Evolutionary conservation across 2,113 vertebrate genomes (phyloP), one percentile per base, ranked within the genome.

Genomic region (Anas platyrhynchos): DNA sequence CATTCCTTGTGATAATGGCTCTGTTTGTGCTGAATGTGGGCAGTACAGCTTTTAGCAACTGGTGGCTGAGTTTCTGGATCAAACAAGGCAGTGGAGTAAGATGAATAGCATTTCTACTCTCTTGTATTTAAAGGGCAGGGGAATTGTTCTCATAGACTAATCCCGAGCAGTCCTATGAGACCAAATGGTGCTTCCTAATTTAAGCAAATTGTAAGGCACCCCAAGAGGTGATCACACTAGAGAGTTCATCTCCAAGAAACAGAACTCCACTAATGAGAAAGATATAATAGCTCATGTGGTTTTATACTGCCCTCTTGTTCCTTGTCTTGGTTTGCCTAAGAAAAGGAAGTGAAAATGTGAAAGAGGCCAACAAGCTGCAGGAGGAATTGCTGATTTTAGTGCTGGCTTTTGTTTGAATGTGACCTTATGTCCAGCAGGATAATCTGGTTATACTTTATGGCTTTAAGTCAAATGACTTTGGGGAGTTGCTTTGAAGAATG

Each of bases 21-120:
- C 98, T 99, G 34, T 99, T 99, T 66, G 93, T 99, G 77, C 94
- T 99, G 71, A 99, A 99, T 11, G 98, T 99, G 97, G 99, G 99
- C 86, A 99, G 99, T 89, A 98, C 98, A 1, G 98, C 99, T 72
- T 99, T 99, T 93, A 99, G 99, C 96, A 99, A 99, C 81, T 99
- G 99, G 99, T 99, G 99, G 99, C 96, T 99, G 84, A 99, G 99
- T 95, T 99, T 99, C 97, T 99, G 99, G 99, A 99, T 99, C 98
- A 99, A 99, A 77, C 98, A 99, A 97, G 99, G 99, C 97, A 99
- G 99, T 56, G 99, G 99, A 98, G 99, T 99, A 98, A 99, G 98
- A 82, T 63, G 43, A 54, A 75, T 9, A 41, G 7, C 21, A 71
- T 55, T 91, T 94, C 23, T 75, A 6, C 32, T 86, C 12, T 69